phyloP scores from a whole-genome alignment of 2,888 invertebrate genomes.

The Schizotus pectinicornis region DNA sequence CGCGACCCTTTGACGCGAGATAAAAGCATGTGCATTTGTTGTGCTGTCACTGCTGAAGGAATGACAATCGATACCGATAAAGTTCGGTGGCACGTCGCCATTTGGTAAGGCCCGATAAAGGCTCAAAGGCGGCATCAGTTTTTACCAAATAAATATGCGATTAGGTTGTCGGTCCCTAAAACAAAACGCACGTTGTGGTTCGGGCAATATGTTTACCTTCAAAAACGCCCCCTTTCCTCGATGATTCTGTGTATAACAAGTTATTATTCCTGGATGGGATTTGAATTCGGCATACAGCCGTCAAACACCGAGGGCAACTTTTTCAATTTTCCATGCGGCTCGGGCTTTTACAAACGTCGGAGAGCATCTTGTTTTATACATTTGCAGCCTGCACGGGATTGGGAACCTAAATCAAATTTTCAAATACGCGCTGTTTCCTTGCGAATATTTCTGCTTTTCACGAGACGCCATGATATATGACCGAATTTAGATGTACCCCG shows the following conservation, averaged over 20 bases:
- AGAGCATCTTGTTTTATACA: slow-evolving; percentile 23
- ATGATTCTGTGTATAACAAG: slow-evolving; percentile 6
- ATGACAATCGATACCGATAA: slow-evolving; percentile 23
- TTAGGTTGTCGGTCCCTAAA: not conserved
- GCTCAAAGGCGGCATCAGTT: slow-evolving; percentile 12
- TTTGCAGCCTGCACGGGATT: slow-evolving; percentile 22
- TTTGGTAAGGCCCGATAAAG: slow-evolving; percentile 20
- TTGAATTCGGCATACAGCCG: too few species aligned
- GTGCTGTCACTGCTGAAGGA: slow-evolving; percentile 8
- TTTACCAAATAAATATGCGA: slow-evolving; percentile 8
- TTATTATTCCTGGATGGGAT: slow-evolving; percentile 10
- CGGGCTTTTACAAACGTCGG: slow-evolving; percentile 14
- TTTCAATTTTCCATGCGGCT: slow-evolving; percentile 23
- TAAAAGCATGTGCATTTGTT: slow-evolving; percentile 14
- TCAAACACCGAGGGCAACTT: slow-evolving; percentile 15
- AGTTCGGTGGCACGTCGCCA: slow-evolving; percentile 20
- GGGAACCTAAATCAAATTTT: slow-evolving; percentile 29
- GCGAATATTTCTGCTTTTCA: slow-evolving; percentile 11
- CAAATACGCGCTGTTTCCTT: slow-evolving; percentile 22
- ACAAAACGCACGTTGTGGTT: slow-evolving; percentile 2
- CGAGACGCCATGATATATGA: slow-evolving; percentile 13
- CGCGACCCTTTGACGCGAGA: slow-evolving; percentile 1
- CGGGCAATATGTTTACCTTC: not conserved
- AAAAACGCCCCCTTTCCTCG: not conserved
- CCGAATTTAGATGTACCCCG: slow-evolving; percentile 15